A percentile compares a stretch with the other conserved stretches of the same genome.
These are phyloP conservation scores for Poecilia picta DNA, from an alignment of 2,797 vertebrate species.

Conservation along the genomic window DNA sequence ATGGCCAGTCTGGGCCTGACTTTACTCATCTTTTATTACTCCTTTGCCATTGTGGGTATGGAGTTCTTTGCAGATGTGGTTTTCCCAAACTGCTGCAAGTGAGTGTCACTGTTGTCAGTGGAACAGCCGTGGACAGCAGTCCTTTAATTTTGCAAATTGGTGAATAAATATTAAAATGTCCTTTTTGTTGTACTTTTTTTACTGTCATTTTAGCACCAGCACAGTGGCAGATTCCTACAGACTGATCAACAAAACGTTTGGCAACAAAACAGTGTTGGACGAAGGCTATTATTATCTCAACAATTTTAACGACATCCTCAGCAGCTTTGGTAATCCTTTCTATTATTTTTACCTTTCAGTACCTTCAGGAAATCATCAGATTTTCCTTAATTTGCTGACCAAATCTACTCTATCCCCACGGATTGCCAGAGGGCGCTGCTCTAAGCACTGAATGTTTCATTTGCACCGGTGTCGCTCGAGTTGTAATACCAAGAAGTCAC, in stretches of 20 bases:
- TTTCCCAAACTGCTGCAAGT: slow-evolving; percentile 98
- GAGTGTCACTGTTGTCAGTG: slow-evolving; percentile 62
- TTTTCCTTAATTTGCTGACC: not conserved
- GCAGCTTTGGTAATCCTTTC: slow-evolving; percentile 90
- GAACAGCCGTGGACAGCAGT: too few relatives aligned
- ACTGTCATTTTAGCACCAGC: slow-evolving; percentile 81
- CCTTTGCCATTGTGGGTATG: slow-evolving; percentile 98
- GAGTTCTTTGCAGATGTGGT: slow-evolving; percentile 94
- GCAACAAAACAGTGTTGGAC: slow-evolving; percentile 88
- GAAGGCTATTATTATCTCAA: slow-evolving; percentile 99
- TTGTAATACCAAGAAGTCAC: not conserved
- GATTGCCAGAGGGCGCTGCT: not conserved
- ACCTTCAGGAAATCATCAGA: not conserved
- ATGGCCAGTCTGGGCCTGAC: slow-evolving; percentile 98
- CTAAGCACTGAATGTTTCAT: not conserved
- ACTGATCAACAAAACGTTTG: slow-evolving; percentile 85
- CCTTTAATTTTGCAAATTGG: not conserved
- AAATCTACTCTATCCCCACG: not conserved
- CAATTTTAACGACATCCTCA: slow-evolving; percentile 97
- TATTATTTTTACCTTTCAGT: not conserved
- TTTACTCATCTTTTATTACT: slow-evolving; percentile 97
- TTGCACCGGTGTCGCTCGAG: not conserved
- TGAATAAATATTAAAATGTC: not conserved
- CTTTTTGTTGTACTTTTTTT: not conserved
- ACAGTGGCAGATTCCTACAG: slow-evolving; percentile 93